Percentiles rank a stretch among this genome's conserved stretches.
Conservation (phyloP, 2,113 vertebrate species). For the Acinonyx jubatus region DNA sequence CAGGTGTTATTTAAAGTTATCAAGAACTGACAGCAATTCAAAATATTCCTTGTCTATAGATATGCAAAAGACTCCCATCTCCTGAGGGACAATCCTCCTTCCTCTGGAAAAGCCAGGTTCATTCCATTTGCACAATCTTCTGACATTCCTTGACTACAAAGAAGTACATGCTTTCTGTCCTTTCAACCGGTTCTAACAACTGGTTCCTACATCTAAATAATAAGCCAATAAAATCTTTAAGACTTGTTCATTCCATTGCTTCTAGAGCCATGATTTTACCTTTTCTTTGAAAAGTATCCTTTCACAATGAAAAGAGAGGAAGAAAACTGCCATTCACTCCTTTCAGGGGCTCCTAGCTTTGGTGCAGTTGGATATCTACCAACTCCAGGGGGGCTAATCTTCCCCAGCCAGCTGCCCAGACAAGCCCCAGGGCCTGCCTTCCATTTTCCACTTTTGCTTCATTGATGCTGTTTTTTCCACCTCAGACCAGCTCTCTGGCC, state of each 20-base stretch:
- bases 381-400: neutral
- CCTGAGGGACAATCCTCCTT: neutral
- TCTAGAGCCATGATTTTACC: neutral
- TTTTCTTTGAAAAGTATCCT: neutral
- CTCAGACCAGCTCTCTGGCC: conserved; percentile 26
- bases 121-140: neutral
- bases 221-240: neutral
- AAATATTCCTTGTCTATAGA: neutral
- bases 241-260: neutral
- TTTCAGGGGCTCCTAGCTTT: neutral
- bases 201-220: neutral
- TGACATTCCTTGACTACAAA: neutral
- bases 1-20: neutral
- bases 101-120: conserved; percentile 30
- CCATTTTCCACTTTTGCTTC: neutral
- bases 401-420: conserved; percentile 16
- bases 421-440: neutral
- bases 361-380: neutral
- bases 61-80: neutral
- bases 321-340: neutral
- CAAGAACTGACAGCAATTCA: neutral
- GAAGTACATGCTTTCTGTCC: neutral
- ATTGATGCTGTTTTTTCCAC: neutral
- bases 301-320: neutral
- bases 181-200: neutral